These are phyloP conservation scores for Popillia japonica DNA, from an alignment of 1,140 invertebrate genomes.

Conservation along the genomic window DNA sequence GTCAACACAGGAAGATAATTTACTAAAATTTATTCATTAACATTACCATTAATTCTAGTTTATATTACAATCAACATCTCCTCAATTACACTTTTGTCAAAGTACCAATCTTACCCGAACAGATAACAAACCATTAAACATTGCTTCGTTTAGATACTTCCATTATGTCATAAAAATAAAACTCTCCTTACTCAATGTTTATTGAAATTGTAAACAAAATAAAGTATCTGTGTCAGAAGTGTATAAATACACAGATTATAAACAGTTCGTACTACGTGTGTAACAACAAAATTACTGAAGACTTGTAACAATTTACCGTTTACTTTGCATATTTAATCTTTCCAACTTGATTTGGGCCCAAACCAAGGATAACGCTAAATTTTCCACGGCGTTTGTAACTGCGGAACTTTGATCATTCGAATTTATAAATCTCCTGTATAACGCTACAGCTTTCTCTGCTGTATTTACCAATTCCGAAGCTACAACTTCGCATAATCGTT, in stretches of 20 bases:
- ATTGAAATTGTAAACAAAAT: constrained; percentile 16
- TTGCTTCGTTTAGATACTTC: too few species aligned
- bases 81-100: too few species aligned
- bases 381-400: neutral
- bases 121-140: too few species aligned
- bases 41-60: too few species aligned
- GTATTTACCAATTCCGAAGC: neutral
- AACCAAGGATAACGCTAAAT: neutral
- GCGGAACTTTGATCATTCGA: neutral
- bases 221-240: neutral
- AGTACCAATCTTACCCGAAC: too few species aligned
- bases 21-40: too few species aligned
- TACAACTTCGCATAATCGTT: neutral
- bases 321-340: constrained; percentile 9
- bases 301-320: neutral
- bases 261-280: too few species aligned
- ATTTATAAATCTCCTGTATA: neutral
- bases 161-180: neutral
- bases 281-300: too few species aligned
- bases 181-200: constrained; percentile 5
- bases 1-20: too few species aligned
- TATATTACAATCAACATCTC: too few species aligned
- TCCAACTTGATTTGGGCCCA: constrained; percentile 12
- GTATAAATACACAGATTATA: neutral
- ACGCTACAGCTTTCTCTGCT: neutral